Percentiles rank a stretch among this genome's conserved stretches.
Evolutionary conservation across 2,113 vertebrate genomes (phyloP).

Genomic region (Pluvianellus socialis): DNA sequence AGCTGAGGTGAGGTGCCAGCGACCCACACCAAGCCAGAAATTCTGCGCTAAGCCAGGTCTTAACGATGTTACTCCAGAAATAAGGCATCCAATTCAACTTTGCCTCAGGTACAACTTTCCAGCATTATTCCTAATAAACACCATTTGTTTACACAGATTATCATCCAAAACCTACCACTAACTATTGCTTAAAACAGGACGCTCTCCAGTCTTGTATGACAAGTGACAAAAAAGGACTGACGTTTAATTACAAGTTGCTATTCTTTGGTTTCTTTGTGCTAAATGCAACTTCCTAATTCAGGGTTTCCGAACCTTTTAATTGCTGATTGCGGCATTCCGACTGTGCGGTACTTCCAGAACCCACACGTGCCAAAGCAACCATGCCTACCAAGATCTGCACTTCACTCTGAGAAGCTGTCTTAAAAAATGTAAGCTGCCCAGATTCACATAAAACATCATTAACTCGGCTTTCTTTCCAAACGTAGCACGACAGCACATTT

Average conservation of each 20-base stretch:
- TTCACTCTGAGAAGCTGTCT: not conserved
- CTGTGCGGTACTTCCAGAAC: not conserved
- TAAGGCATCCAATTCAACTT: not conserved
- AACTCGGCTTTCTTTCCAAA: not conserved
- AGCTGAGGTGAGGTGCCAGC: accelerated
- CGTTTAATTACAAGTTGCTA: not conserved
- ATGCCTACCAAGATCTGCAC: not conserved
- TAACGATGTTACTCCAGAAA: not conserved
- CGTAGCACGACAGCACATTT: not conserved
- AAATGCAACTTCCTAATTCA: not conserved
- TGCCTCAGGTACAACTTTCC: not conserved
- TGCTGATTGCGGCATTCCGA: accelerated
- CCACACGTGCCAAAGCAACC: not conserved
- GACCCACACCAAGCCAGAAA: not conserved
- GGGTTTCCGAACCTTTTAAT: not conserved
- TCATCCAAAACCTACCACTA: not conserved
- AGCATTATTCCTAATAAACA: not conserved
- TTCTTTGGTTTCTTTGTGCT: not conserved
- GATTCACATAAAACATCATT: not conserved
- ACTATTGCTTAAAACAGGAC: not conserved
- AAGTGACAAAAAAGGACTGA: not conserved
- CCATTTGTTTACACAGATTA: not conserved
- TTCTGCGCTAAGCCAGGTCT: not conserved
- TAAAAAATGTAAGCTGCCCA: not conserved
- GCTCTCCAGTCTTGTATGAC: not conserved